Evolutionary conservation across 2,797 vertebrate genomes (phyloP).

Genomic region (Avahi laniger): DNA sequence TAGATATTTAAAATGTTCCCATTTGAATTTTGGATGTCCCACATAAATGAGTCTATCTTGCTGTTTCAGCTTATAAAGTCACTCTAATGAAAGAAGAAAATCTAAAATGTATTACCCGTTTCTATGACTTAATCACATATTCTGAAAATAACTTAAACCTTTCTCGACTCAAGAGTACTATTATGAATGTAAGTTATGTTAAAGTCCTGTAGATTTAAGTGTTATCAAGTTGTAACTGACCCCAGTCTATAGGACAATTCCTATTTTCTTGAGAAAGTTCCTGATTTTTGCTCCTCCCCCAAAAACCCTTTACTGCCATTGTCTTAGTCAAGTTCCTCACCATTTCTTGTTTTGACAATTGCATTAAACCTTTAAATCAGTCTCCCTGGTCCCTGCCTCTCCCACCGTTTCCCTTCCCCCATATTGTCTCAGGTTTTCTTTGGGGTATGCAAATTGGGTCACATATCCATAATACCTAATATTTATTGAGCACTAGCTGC

Average conservation of each 20-base stretch:
- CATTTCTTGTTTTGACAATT: neutral
- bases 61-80: neutral
- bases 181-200: neutral
- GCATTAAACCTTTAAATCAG: neutral
- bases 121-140: neutral
- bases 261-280: slow-evolving; percentile 25
- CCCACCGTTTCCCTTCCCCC: neutral
- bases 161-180: neutral
- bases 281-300: neutral
- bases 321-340: neutral
- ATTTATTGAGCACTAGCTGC: neutral
- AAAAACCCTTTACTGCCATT: neutral
- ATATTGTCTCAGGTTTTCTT: neutral
- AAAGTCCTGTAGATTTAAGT: neutral
- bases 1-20: neutral
- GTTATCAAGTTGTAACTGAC: neutral
- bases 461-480: neutral
- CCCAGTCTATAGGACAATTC: neutral
- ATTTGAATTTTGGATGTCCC: slow-evolving; percentile 17
- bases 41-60: neutral
- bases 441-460: neutral
- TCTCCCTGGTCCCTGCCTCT: neutral
- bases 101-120: neutral
- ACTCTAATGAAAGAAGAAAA: slow-evolving; percentile 20
- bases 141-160: slow-evolving; percentile 29